Evolutionary conservation across 2,888 invertebrate genomes (phyloP).

Genomic region (Gastracanthus pulcherrimus): DNA sequence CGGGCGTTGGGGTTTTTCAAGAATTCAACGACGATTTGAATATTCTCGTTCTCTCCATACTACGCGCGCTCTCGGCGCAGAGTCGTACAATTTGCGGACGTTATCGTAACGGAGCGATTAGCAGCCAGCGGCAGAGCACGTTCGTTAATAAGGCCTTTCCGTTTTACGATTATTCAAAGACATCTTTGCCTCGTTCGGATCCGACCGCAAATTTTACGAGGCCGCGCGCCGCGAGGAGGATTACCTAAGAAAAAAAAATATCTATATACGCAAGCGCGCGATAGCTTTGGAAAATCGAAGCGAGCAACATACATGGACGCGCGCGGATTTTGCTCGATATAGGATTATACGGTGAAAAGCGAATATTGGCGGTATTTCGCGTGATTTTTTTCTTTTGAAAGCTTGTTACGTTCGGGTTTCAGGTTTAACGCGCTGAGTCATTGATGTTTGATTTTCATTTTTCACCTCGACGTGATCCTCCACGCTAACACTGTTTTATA

Average conservation of each 20-base stretch:
- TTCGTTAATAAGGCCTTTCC: conserved; percentile 23
- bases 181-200: conserved; percentile 18
- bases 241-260: not conserved
- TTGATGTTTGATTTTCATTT: no score
- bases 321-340: no score
- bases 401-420: no score
- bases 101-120: conserved; percentile 56
- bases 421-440: no score
- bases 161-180: conserved; percentile 43
- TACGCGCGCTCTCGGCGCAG: not conserved
- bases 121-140: not conserved
- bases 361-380: no score
- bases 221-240: not conserved
- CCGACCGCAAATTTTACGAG: conserved; percentile 46
- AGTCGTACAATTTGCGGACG: conserved; percentile 19
- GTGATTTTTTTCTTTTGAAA: no score
- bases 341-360: no score
- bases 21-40: conserved; percentile 27
- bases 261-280: no score
- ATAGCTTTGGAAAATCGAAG: not conserved
- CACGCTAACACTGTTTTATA: no score
- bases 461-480: no score
- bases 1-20: not conserved
- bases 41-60: conserved; percentile 4
- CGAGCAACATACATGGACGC: no score